Percentiles rank a stretch among this genome's conserved stretches.
These are phyloP conservation scores for Eupithecia subfuscata DNA, from an alignment of 2,888 invertebrate genomes.

Conservation along the genomic window DNA sequence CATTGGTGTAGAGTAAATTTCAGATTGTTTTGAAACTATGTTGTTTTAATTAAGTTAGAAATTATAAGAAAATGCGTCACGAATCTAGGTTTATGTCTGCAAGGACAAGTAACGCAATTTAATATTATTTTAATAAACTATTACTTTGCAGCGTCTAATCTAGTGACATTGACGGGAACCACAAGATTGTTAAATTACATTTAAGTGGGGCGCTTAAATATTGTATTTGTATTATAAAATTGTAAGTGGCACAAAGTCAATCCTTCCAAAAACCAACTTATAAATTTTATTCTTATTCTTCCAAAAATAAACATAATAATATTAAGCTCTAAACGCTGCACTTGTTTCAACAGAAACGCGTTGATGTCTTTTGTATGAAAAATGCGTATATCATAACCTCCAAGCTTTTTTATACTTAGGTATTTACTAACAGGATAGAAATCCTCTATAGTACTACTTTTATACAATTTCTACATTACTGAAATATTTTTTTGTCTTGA, in stretches of 20 bases:
- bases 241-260: background rate
- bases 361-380: conserved; percentile 2
- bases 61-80: conserved; percentile 50
- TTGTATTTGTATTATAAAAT: background rate
- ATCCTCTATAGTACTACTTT: background rate
- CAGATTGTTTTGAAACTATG: background rate
- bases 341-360: background rate
- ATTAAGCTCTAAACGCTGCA: background rate
- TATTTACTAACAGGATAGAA: background rate
- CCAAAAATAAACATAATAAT: background rate
- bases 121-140: conserved; percentile 57
- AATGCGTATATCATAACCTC: background rate
- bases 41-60: conserved; percentile 35
- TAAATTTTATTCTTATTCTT: background rate
- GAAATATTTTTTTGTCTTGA: background rate
- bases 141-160: conserved; percentile 51
- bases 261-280: background rate
- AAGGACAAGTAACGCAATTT: conserved; percentile 56
- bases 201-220: background rate
- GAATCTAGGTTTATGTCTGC: conserved; percentile 47
- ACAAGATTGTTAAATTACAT: conserved; percentile 29
- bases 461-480: background rate
- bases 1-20: conserved; percentile 8
- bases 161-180: conserved; percentile 56
- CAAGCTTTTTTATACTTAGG: background rate